Percentiles rank a stretch among this genome's conserved stretches.
Evolutionary conservation across 2,113 vertebrate species (phyloP).

Genomic region (human): GRCh38 chr2:46388001-46388500

Average conservation of each 20-base stretch:
- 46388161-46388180: background rate
- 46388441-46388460: background rate
- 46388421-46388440: background rate
- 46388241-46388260: background rate
- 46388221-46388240: background rate
- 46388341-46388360: background rate
- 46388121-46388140: background rate
- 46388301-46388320: background rate
- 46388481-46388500: background rate
- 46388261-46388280: background rate
- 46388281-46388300: background rate
- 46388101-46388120: background rate
- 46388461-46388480: background rate
- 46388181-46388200: background rate
- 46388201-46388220: background rate
- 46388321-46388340: background rate
- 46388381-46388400: background rate
- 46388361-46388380: background rate
- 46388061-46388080: background rate
- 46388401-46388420: background rate
- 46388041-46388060: background rate
- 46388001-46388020: background rate
- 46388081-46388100: background rate
- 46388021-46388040: background rate
- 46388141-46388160: background rate